Base-by-base conservation (phyloP, 2,888 invertebrate species). In the Drosophila mettleri region DNA sequence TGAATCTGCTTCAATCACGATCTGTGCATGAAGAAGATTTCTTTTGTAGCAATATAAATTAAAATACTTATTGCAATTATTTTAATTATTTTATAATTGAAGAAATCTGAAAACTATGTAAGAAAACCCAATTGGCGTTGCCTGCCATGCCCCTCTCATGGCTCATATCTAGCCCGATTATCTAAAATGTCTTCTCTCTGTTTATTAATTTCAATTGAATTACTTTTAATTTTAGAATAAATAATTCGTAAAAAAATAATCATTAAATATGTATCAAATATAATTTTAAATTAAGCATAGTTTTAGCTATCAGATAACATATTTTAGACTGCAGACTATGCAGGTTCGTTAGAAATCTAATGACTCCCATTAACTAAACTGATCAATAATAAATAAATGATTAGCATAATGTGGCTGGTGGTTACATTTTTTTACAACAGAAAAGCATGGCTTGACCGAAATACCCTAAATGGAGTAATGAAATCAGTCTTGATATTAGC, bases 381-480 rank as follows among this genome's bases (percentile, higher is more conserved):
- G 16, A 18, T 16, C 8, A 29, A 29, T 22, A 49, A 22, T 49
- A 33, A 22, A 22, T 5, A 31, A 22, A 22, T 34, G n/a, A 49
- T 49, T 49, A 14, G n/a, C 78, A 74, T 78, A 78, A 54, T 52
- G 53, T 51, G 20, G 18, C 36, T 48, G 62, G 74, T 66, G 74
- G 74, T 74, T 60, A 63, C 34, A 60, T 53, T 74, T 52, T 34
- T 39, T 38, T 10, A 6, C 24, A 7, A 41, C 5, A 16, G 8
- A 7, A 16, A 36, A 36, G 16, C 34, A 31, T 3, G 12, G 4
- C 3, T 31, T 16, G 36, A 16, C 3, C 9, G 36, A 36, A n/a
- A n/a, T n/a, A n/a, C n/a, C n/a, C n/a, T n/a, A n/a, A n/a, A n/a
- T n/a, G n/a, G n/a, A n/a, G n/a, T n/a, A n/a, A n/a, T n/a, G n/a